These are phyloP conservation scores for Palythoa heliodiscus DNA, from an alignment of 92 coral and sea anemone species.

Conservation along the genomic window DNA sequence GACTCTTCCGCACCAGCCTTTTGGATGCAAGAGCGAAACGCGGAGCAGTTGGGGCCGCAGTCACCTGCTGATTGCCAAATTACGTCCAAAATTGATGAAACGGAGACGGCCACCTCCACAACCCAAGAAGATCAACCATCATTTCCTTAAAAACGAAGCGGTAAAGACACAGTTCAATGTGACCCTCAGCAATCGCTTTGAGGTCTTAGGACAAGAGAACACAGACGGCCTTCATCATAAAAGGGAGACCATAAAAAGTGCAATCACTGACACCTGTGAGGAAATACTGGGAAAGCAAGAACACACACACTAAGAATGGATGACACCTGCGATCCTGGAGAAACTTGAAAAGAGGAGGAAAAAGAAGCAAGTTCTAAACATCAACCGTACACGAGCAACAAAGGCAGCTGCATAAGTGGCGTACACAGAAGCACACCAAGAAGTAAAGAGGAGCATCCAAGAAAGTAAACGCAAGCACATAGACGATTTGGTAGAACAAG, in stretches of 20 bases:
- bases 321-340: no score
- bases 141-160: constrained; percentile 7
- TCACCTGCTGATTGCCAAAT: no score
- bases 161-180: not conserved
- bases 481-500: not conserved
- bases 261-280: constrained; percentile 9
- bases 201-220: not conserved
- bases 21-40: no score
- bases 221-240: not conserved
- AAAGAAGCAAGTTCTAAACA: not conserved
- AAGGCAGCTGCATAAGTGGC: constrained; percentile 11
- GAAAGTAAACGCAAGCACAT: no score
- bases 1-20: no score
- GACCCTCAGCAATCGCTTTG: constrained; percentile 6
- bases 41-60: no score
- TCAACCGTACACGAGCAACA: not conserved
- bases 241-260: not conserved
- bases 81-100: not conserved
- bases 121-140: not conserved
- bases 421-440: not conserved
- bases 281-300: not conserved
- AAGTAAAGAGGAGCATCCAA: no score
- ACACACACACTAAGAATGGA: no score
- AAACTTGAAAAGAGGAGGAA: no score
- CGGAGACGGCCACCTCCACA: constrained; percentile 9